Base-by-base conservation (phyloP, 1,140 invertebrate species). In the Hermetia illucens region DNA sequence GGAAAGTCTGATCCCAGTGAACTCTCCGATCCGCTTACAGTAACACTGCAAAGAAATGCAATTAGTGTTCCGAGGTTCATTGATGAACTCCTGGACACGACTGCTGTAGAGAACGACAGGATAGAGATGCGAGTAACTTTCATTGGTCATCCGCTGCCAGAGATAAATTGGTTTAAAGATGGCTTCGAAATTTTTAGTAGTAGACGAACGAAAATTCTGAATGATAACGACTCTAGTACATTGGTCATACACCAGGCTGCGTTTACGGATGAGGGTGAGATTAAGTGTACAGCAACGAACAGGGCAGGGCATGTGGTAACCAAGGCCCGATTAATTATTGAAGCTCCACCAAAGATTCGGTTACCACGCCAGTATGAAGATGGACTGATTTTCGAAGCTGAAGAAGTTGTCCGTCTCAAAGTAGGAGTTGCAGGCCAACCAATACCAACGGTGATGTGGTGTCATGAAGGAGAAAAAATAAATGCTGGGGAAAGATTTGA, bases 151-250 rank as follows among this genome's bases (percentile, higher is more conserved):
- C 92, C 93, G 0, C 58, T 70, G 5, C 90, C 93, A 2, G 81
- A 81, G 47, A 74, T 96, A 17, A 76, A 77, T n/a, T 98, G 92
- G 92, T 94, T 81, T 60, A 89, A 89, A 58, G 83, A 90, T 55
- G 82, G 79, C 21, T 82, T 82, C 45, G 82, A 86, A 57, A 79
- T 86, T 38, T 86, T 85, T 51, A 85, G 81, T 52, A 84, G 80
- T 51, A 64, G 82, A 40, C 67, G 82, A 44, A 84, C 80, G 2
- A 74, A 74, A 45, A 82, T 88, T 41, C 62, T 76, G 1, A 82
- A 79, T 1, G 82, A 82, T 39, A 78, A 78, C 38, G 78, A 83
- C 16, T 71, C 66, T 20, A 89, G 83, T 55, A 70, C 77, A 21
- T 69, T 93, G 3, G 67, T 84, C n/a, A 83, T 89, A 46, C 75